Evolutionary conservation across 2,888 invertebrate genomes (phyloP), one percentile per base, ranked within the genome.

Genomic region (Cetonia aurata): DNA sequence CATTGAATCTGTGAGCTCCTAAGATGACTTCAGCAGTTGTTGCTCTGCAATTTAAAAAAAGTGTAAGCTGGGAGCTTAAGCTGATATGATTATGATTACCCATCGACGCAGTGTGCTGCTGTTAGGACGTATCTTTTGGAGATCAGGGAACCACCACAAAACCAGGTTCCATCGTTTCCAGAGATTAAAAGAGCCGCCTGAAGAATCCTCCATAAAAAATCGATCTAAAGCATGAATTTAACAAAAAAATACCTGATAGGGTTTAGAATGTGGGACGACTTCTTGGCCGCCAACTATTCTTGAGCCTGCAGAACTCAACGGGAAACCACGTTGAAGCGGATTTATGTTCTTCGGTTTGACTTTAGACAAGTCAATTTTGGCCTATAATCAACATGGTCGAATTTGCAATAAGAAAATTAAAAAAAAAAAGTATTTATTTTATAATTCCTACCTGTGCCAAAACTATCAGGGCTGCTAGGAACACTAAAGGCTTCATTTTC

Each of bases 111-210:
- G 77, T 88, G 88, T 0, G 88, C 88, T 0, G 88, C 88, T 0
- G 88, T 87, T 48, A 88, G 75, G 60, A 88, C 84, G 85, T 86
- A 87, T 73, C 85, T 81, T 6, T 76, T 81, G 68, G 84, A 83
- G 6, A 88, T 76, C 13, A 88, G 81, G 0, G 86, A 82, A 0
- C 86, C 87, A 0, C 88, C 87, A 71, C 88, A 88, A 81, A 88
- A 88, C 0, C 86, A 86, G 25, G 85, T 72, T 70, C 84, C 83
- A 8, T 62, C 59, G n/a, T 37, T 13, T 9, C 3, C 41, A 48
- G 66, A 67, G 53, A 74, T 59, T 10, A 73, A 57, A 8, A 74
- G 59, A 19, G 44, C 75, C 70, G 76, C 60, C 60, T 60, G 1
- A 25, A 25, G 1, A 25, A 25, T 25, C 1, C 3, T 3, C 25